Evolutionary conservation across 2,888 invertebrate genomes (phyloP).

Genomic region (Phragmatobia fuliginosa): DNA sequence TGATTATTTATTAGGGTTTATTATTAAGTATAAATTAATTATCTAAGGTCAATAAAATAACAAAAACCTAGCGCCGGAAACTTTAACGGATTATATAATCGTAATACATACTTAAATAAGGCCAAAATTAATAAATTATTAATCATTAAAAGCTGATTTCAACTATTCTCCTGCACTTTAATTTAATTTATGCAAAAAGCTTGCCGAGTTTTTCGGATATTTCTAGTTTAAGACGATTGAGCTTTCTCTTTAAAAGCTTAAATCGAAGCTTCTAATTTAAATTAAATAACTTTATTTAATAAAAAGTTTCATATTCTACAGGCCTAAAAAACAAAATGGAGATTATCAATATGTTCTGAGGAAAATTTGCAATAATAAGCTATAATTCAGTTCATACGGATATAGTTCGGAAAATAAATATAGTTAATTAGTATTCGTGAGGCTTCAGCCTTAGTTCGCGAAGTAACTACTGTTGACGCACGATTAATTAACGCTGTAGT

Average conservation of each 20-base stretch:
- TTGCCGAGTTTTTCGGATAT: neutral
- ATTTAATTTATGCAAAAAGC: neutral
- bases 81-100: neutral
- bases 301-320: neutral
- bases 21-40: too few relatives aligned
- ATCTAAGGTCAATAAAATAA: neutral
- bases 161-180: neutral
- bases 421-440: neutral
- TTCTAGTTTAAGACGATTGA: too few relatives aligned
- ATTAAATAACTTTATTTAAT: too few relatives aligned
- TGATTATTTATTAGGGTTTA: neutral
- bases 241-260: too few relatives aligned
- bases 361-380: too few relatives aligned
- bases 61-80: neutral
- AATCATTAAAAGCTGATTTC: neutral
- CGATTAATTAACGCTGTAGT: slow-evolving; percentile 13
- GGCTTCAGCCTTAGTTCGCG: neutral
- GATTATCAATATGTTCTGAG: too few relatives aligned
- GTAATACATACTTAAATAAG: neutral
- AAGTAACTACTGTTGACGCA: neutral
- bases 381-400: neutral
- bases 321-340: too few relatives aligned
- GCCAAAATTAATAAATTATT: neutral
- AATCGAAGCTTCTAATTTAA: neutral
- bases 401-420: neutral